Percentiles rank a stretch among this genome's conserved stretches.
phyloP scores from a whole-genome alignment of 1,140 invertebrate genomes.

The Aphidius ervi region DNA sequence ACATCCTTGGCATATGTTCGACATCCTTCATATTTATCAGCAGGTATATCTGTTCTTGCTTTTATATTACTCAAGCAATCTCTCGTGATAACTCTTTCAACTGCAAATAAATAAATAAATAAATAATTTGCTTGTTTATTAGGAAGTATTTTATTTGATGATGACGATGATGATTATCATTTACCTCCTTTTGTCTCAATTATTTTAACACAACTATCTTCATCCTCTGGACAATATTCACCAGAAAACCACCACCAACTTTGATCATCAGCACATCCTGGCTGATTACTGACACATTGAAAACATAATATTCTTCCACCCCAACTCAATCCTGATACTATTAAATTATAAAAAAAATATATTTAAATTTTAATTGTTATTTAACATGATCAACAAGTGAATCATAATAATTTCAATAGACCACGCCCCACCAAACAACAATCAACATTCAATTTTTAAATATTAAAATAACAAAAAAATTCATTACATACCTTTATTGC shows the following conservation, averaged over 20 bases:
- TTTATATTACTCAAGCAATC: slow-evolving; percentile 79
- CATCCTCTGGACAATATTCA: slow-evolving; percentile 71
- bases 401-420: no score
- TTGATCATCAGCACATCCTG: slow-evolving; percentile 79
- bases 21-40: slow-evolving; percentile 88
- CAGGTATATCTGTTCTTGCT: slow-evolving; percentile 81
- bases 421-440: no score
- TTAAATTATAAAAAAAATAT: not conserved
- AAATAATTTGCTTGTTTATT: not conserved
- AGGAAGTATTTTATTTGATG: not conserved
- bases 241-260: slow-evolving; percentile 79
- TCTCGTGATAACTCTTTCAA: slow-evolving; percentile 74
- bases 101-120: slow-evolving; percentile 52
- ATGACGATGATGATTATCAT: not conserved
- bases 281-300: slow-evolving; percentile 82
- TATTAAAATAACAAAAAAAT: no score
- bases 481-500: no score
- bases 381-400: no score
- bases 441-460: no score
- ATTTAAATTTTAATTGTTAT: no score
- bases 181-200: slow-evolving; percentile 84
- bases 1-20: slow-evolving; percentile 73
- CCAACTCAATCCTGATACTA: slow-evolving; percentile 30
- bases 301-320: slow-evolving; percentile 75
- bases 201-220: slow-evolving; percentile 89